Percentiles rank a stretch among this genome's conserved stretches.
phyloP scores from a whole-genome alignment of 1,140 invertebrate species.

The Brachionus plicatilis region DNA sequence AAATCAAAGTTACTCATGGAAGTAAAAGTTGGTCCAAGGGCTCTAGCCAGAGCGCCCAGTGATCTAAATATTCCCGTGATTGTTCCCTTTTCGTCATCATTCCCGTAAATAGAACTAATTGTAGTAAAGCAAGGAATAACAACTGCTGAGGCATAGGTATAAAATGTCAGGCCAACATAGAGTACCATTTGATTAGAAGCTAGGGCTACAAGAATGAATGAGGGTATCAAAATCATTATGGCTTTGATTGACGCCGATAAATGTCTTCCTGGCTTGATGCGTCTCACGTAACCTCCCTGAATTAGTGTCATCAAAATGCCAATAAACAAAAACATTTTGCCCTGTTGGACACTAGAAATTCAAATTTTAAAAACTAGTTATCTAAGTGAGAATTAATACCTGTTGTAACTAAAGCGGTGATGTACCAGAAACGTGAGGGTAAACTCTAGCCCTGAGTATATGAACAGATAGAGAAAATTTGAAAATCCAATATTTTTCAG shows the following conservation, averaged over 20 bases:
- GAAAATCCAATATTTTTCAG: constrained; percentile 71
- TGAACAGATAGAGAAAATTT: constrained; percentile 90
- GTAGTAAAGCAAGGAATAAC: constrained; percentile 7
- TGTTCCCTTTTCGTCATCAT: constrained; percentile 75
- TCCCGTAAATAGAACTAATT: constrained; percentile 28
- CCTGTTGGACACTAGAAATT: constrained; percentile 78
- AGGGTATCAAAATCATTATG: constrained; percentile 76
- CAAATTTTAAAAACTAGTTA: constrained; percentile 40
- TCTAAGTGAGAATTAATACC: constrained; percentile 46
- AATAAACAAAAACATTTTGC: constrained; percentile 91
- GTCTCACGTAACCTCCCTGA: constrained; percentile 80
- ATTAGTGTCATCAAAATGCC: constrained; percentile 85
- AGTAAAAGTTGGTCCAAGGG: constrained; percentile 8
- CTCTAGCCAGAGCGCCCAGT: constrained; percentile 52
- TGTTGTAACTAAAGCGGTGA: constrained; percentile 77
- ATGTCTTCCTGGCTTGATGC: constrained; percentile 56
- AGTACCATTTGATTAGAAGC: constrained; percentile 61
- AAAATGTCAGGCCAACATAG: constrained; percentile 76
- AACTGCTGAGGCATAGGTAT: constrained; percentile 67
- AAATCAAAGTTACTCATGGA: constrained; percentile 58
- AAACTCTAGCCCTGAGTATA: constrained; percentile 95
- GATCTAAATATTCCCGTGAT: constrained; percentile 88
- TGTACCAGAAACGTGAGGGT: constrained; percentile 94
- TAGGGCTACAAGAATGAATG: constrained; percentile 78
- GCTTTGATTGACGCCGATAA: constrained; percentile 60